Base-by-base conservation (phyloP, 2,113 vertebrate species). In the Ochotona princeps region DNA sequence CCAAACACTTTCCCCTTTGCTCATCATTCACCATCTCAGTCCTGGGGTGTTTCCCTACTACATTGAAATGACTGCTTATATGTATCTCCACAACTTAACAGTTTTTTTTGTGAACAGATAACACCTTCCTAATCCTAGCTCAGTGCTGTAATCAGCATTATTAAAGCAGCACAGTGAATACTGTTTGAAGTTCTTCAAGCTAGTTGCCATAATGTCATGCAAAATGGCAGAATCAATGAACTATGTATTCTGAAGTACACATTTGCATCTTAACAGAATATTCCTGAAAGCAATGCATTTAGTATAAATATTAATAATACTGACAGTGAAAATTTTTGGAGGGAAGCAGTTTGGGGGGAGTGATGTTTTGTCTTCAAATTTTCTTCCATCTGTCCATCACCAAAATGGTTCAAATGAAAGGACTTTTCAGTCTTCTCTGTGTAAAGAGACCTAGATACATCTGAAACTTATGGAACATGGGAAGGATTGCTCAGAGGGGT, bases 171-270 rank as follows among this genome's bases (percentile, higher is more conserved):
- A 83, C 20, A 57, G 30, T 66, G 25, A 75, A 70, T 75, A 72
- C 20, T 75, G 35, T 90, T 75, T 32, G 63, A 92, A 47, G 66
- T 49, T 74, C 21, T 74, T 88, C 65, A 75, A n/a, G 2, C 83
- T 61, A 80, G 69, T 17, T 47, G 14, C 30, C 51, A 69, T 35
- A 28, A 85, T 25, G 67, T 57, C 35, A 61, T 66, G 32, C 73
- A 35, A 76, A 47, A 90, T 5, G 44, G 70, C 13, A 91, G 23
- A 26, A 70, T 60, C 35, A 10, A 73, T 54, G 38, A 82, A 61
- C 61, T 79, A 12, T 72, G 28, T 87, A 28, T 94, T 92, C 12
- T 44, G 90, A 96, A 66, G n/a, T 60, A 78, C 20, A 57, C 18
- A 57, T 17, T n/a, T 91, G n/a, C 21, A 75, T 85, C 54, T 96